These are phyloP conservation scores for Arothron firmamentum DNA, from an alignment of 2,113 vertebrate genomes.

Conservation along the genomic window DNA sequence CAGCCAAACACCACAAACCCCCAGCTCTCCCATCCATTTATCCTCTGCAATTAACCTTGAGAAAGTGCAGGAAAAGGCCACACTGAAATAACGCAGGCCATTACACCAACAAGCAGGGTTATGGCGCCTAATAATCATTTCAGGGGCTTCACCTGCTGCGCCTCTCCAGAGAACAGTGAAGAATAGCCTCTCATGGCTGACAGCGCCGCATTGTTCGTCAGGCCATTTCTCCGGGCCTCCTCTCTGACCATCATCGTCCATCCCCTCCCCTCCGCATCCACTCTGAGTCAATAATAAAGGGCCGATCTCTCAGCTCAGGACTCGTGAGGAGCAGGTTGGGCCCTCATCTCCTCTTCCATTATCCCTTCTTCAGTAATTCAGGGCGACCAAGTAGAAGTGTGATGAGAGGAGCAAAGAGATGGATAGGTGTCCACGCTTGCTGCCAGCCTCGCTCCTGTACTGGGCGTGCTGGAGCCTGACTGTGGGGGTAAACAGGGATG, in stretches of 20 bases:
- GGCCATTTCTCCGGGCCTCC: slow-evolving; percentile 6
- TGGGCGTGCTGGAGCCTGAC: background rate
- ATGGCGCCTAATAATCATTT: slow-evolving; percentile 37
- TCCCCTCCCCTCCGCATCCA: slow-evolving; percentile 28
- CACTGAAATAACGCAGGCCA: slow-evolving; percentile 28
- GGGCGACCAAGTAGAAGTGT: slow-evolving; percentile 67
- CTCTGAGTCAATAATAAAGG: slow-evolving; percentile 9
- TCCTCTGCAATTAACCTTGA: slow-evolving; percentile 67
- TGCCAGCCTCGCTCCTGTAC: background rate
- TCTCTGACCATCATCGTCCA: slow-evolving; percentile 25
- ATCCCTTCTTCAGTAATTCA: slow-evolving; percentile 72
- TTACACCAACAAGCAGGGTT: slow-evolving; percentile 6
- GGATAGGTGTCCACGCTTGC: slow-evolving; percentile 49
- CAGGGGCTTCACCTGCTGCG: slow-evolving; percentile 37
- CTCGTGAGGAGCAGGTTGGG: slow-evolving; percentile 36
- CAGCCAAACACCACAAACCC: slow-evolving; percentile 38
- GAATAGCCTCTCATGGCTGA: slow-evolving; percentile 24
- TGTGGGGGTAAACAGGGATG: slow-evolving; percentile 23
- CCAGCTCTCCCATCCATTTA: slow-evolving; percentile 43
- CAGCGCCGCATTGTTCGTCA: slow-evolving; percentile 39
- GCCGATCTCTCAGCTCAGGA: slow-evolving; percentile 35
- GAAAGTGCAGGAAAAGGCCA: slow-evolving; percentile 32
- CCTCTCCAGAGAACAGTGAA: slow-evolving; percentile 32
- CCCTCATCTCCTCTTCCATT: slow-evolving; percentile 47
- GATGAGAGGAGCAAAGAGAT: slow-evolving; percentile 33